A percentile compares a stretch with the other conserved stretches of the same genome.
phyloP scores from a whole-genome alignment of 2,888 invertebrate species.

The Caenorhabditis drosophilae region DNA sequence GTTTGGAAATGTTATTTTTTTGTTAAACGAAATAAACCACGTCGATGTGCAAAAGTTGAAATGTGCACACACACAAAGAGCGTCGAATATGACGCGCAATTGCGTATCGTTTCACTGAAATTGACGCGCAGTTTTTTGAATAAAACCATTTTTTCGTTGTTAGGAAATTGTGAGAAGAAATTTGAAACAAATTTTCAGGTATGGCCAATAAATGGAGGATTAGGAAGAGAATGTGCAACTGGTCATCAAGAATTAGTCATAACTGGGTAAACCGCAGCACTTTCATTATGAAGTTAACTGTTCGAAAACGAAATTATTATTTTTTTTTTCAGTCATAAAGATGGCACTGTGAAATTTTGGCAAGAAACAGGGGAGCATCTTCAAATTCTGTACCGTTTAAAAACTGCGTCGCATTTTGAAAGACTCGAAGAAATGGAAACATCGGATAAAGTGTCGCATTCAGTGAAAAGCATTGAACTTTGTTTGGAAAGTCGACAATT shows the following conservation, averaged over 20 bases:
- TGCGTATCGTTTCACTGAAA: neutral
- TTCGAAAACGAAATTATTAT: constrained; percentile 26
- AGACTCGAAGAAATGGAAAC: constrained; percentile 48
- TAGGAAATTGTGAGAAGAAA: neutral
- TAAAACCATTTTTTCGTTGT: too few relatives aligned
- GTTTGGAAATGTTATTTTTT: neutral
- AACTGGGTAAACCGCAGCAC: constrained; percentile 77
- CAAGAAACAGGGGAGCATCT: constrained; percentile 85
- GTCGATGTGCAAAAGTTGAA: constrained; percentile 4
- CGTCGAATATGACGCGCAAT: constrained; percentile 3
- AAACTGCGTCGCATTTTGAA: constrained; percentile 82
- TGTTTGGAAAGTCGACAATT: constrained; percentile 87
- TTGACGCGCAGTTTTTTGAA: too few relatives aligned
- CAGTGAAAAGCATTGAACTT: constrained; percentile 71
- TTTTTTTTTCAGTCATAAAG: too few relatives aligned
- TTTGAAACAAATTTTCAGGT: too few relatives aligned
- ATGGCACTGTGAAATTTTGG: constrained; percentile 98
- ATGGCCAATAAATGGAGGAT: constrained; percentile 96
- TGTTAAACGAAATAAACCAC: constrained; percentile 12
- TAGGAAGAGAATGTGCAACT: constrained; percentile 91
- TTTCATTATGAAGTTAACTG: neutral
- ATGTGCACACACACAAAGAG: constrained; percentile 1
- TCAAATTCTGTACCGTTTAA: constrained; percentile 73
- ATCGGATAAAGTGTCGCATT: constrained; percentile 55
- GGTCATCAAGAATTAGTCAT: constrained; percentile 97